phyloP scores from a whole-genome alignment of 2,113 vertebrate genomes.

The Brachyistius frenatus region DNA sequence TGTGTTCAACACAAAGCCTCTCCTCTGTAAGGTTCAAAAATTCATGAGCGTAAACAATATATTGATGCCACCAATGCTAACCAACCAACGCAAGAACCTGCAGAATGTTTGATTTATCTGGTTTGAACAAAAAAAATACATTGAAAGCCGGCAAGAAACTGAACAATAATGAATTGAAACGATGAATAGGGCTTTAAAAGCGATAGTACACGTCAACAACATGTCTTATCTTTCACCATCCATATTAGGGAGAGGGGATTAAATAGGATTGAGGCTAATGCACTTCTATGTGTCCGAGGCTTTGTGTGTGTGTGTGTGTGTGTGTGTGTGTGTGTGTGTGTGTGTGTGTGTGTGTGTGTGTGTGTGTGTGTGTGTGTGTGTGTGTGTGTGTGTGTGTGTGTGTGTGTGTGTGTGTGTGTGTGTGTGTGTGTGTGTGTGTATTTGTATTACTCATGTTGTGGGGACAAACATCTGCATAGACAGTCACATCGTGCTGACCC shows the following conservation, averaged over 20 bases:
- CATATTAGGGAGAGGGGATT: constrained; percentile 40
- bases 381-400: constrained; percentile 12
- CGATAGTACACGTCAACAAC: constrained; percentile 38
- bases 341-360: constrained; percentile 14
- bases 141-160: constrained; percentile 5
- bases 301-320: constrained; percentile 42
- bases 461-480: background rate
- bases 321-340: constrained; percentile 14
- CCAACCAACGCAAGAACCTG: background rate
- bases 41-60: background rate
- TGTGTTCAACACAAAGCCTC: constrained; percentile 10
- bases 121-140: constrained; percentile 9
- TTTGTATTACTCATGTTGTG: constrained; percentile 9
- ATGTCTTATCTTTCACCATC: constrained; percentile 35
- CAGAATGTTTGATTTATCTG: constrained; percentile 15
- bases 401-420: constrained; percentile 14
- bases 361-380: constrained; percentile 1
- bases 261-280: constrained; percentile 56
- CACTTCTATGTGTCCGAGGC: constrained; percentile 41
- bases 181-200: constrained; percentile 37
- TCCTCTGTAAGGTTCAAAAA: constrained; percentile 13
- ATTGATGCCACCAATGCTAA: background rate
- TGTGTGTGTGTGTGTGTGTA: background rate
- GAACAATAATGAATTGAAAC: constrained; percentile 6
- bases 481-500: background rate